Evolutionary conservation across 2,113 vertebrate genomes (phyloP), one percentile per base, ranked within the genome.

Genomic region (Mus pahari): DNA sequence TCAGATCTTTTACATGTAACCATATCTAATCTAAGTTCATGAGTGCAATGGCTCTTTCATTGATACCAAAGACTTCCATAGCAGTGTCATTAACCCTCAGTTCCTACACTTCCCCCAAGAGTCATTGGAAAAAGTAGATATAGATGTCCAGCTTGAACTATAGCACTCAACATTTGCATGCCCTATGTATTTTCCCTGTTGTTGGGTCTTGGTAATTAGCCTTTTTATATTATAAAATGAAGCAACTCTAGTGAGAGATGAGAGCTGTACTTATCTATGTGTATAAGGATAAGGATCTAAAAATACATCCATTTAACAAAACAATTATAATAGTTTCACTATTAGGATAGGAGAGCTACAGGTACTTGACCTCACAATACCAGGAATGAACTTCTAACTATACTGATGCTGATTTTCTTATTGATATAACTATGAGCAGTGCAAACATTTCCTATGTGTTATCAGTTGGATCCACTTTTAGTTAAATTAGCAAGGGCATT

Each of bases 401-500:
- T 22, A 55, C 9, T 55, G 77, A 36, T 58, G n/a, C 11, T 39
- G 33, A 60, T 60, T 39, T 60, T n/a, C 12, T 7, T 82, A n/a
- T 60, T 82, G 36, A 60, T 82, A 58, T 16, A 55, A 13, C 45
- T 19, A 36, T 68, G 14, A 86, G 39, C 55, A 86, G 83, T 86
- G 78, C 48, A 77, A 53, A 81, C 33, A 70, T 10, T 90, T 3
- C 33, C 36, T 70, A 7, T 58, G 36, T 45, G 13, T 62, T 75
- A 87, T 92, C 90, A 74, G 73, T 64, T 83, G 58, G 3, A 13
- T 48, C 6, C 60, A 26, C 42, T 70, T 90, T 92, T 33, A 77
- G 42, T 60, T 87, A 77, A 90, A 77, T 75, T 83, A 87, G n/a
- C n/a, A 70, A 96, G 75, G 20, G 3, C 42, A 83, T 86, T 53